Evolutionary conservation across 2,888 invertebrate species (phyloP).

Genomic region (Azorinus chamasolen): DNA sequence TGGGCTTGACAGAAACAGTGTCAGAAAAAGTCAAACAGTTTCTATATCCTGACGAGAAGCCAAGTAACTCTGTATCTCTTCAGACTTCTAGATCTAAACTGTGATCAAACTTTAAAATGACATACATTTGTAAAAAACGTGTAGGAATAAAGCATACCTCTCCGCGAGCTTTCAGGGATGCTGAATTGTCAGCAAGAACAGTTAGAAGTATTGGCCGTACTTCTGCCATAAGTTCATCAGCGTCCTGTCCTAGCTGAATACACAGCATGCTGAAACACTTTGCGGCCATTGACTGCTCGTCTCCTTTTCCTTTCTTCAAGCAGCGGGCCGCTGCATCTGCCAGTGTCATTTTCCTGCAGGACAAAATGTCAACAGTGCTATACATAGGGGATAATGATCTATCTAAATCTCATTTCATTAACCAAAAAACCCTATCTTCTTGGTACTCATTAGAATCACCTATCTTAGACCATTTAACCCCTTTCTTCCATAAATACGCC

Average conservation of each 20-base stretch:
- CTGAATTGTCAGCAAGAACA: conserved; percentile 92
- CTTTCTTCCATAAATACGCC: no score
- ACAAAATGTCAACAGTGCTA: no score
- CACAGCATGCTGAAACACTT: conserved; percentile 93
- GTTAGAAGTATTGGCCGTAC: conserved; percentile 92
- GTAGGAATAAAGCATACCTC: conserved; percentile 79
- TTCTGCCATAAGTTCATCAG: conserved; percentile 91
- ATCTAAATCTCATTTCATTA: no score
- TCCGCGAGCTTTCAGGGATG: conserved; percentile 91
- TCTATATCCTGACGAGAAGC: no score
- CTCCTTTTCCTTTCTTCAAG: conserved; percentile 93
- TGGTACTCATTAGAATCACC: no score
- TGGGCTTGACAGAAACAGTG: no score
- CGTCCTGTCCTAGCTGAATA: conserved; percentile 92
- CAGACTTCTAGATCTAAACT: no score
- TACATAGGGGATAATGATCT: no score
- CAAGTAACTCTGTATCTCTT: no score
- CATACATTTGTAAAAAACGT: neutral
- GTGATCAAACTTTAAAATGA: neutral
- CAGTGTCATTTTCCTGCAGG: conserved; percentile 87
- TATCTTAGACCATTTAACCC: no score
- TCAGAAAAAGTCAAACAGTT: no score
- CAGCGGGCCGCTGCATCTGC: conserved; percentile 94
- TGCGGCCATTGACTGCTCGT: conserved; percentile 94
- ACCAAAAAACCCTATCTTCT: no score